A percentile compares a stretch with the other conserved stretches of the same genome.
Conservation (phyloP, 1,140 invertebrate species). For the Eufriesea mexicana region DNA sequence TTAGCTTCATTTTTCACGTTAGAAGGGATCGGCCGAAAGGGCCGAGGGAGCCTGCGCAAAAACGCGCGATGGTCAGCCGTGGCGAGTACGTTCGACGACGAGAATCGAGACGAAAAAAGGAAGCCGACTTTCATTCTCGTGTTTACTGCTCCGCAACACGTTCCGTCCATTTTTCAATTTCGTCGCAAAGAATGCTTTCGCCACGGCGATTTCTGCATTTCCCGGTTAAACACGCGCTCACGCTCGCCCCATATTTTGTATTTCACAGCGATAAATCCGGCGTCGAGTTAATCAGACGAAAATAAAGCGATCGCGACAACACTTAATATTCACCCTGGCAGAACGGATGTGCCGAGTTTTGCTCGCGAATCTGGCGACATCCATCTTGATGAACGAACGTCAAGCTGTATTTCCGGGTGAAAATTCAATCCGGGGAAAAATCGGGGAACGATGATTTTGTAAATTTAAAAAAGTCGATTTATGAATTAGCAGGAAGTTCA, state of each 20-base stretch:
- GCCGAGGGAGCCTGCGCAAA: constrained; percentile 14
- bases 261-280: background rate
- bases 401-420: no score
- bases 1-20: constrained; percentile 56
- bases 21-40: constrained; percentile 16
- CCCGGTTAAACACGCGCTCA: background rate
- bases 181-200: background rate
- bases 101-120: constrained; percentile 30
- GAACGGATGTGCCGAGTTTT: no score
- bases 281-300: no score
- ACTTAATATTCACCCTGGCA: no score
- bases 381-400: no score
- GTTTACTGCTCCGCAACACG: constrained; percentile 49
- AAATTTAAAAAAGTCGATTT: no score
- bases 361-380: no score
- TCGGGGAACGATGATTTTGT: no score
- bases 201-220: background rate
- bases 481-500: no score
- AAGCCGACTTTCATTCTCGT: constrained; percentile 35
- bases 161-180: constrained; percentile 49
- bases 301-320: no score
- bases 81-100: constrained; percentile 44
- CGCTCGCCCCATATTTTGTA: background rate
- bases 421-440: no score
- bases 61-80: constrained; percentile 11